Evolutionary conservation across 2,113 vertebrate genomes (phyloP), one percentile per base, ranked within the genome.

Genomic region (Pipa parva): DNA sequence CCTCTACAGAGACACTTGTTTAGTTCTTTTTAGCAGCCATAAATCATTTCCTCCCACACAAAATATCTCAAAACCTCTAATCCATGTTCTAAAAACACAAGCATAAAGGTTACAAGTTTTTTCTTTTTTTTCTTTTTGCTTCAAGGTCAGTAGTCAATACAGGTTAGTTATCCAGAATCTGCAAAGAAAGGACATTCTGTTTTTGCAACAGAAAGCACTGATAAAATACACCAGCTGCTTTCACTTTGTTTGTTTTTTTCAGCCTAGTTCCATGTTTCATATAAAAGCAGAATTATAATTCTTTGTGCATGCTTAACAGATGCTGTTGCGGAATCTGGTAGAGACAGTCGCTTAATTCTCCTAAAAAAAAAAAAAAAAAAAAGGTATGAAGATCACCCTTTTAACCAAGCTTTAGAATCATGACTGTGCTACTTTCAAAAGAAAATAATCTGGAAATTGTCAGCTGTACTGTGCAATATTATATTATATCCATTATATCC

Each of bases 231-330:
- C 54, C 63, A 80, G 72, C 71, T 82, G 65, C 25, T 83, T 1
- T 69, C 24, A 26, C 15, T 12, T 2, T 76, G n/a, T n/a, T n/a
- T n/a, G n/a, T 49, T 69, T 75, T 79, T 62, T n/a, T 27, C 69
- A 84, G 76, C 61, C 54, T 73, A 54, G 39, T 69, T 63, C 81
- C 64, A 77, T 83, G 84, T 85, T 78, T 76, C 31, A 80, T 29
- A 29, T 59, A 58, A 59, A 27, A 69, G 27, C 48, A 66, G 28
- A 81, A 80, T 79, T 81, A 79, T 71, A 80, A 69, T 80, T 80
- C 78, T 72, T 22, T 48, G 3, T 50, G 33, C 65, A 59, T 69
- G 26, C 57, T 75, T 15, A 69, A 72, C 81, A 83, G 79, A 75
- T 85, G 79, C 73, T 77, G 2, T 57, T 71, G 71, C 78, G 58